These are phyloP conservation scores for Caradrina clavipalpis DNA, from an alignment of 2,888 invertebrate genomes.

Conservation along the genomic window DNA sequence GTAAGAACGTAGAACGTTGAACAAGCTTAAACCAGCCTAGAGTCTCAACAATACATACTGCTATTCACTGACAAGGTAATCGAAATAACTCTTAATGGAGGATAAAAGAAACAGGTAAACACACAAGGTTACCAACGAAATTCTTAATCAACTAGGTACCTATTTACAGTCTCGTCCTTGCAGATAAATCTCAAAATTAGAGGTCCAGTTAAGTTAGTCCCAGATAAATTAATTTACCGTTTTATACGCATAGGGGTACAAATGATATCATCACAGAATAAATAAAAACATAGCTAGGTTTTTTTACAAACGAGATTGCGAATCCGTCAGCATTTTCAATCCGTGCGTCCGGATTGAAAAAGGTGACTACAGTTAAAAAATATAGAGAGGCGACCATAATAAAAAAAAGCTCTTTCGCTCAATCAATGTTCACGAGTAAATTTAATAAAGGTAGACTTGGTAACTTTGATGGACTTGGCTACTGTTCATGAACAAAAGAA, in stretches of 20 bases:
- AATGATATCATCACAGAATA: not conserved
- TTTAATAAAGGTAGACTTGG: not conserved
- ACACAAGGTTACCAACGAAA: conserved; percentile 23
- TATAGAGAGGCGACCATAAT: not conserved
- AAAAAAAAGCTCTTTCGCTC: not conserved
- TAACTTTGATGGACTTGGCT: not conserved
- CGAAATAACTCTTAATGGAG: conserved; percentile 12
- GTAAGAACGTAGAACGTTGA: not conserved
- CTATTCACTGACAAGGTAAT: conserved; percentile 8
- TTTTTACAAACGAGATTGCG: too few species aligned
- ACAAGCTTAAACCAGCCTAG: not conserved
- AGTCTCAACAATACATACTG: not conserved
- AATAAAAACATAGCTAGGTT: too few species aligned
- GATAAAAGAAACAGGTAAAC: conserved; percentile 22
- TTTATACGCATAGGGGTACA: too few species aligned
- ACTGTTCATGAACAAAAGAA: conserved; percentile 13
- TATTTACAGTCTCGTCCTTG: conserved; percentile 35
- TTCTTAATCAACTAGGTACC: conserved; percentile 29
- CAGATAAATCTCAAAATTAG: conserved; percentile 25
- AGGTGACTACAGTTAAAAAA: not conserved
- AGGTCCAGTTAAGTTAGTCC: conserved; percentile 3
- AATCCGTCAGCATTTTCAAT: too few species aligned
- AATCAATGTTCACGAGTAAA: not conserved
- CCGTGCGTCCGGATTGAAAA: not conserved
- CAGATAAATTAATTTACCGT: conserved; percentile 11